Percentiles rank a stretch among this genome's conserved stretches.
Evolutionary conservation across 2,113 vertebrate species (phyloP).

Genomic region (Sylvicapra grimmia): DNA sequence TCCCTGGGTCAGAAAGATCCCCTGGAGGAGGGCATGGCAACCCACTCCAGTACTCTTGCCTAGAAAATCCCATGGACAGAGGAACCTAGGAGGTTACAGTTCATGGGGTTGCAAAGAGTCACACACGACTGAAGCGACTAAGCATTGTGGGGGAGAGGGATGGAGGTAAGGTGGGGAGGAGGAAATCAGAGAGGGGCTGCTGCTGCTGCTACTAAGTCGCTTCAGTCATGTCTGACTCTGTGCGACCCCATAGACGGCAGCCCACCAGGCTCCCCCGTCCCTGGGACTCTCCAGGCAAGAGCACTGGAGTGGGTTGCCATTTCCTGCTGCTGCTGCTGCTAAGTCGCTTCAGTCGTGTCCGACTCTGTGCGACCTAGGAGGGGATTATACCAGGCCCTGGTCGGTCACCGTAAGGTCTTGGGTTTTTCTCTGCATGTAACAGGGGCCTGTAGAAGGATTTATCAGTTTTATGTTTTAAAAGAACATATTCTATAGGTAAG

Average conservation of each 20-base stretch:
- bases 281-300: no score
- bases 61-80: background rate
- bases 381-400: fast-evolving
- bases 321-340: no score
- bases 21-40: background rate
- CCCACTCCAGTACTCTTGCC: background rate
- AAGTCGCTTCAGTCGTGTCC: no score
- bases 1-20: background rate
- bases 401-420: background rate
- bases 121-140: background rate
- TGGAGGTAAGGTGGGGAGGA: background rate
- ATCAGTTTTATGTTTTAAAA: background rate
- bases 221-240: no score
- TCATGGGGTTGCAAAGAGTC: background rate
- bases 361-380: no score
- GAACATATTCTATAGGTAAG: background rate
- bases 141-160: fast-evolving
- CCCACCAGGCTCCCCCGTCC: no score
- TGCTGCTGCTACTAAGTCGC: no score
- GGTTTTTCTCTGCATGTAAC: background rate
- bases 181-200: background rate
- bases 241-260: no score
- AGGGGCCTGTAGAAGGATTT: background rate
- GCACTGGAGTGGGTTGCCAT: no score
- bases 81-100: background rate